Evolutionary conservation across 2,888 invertebrate species (phyloP).

Genomic region (Dryococelus australis): DNA sequence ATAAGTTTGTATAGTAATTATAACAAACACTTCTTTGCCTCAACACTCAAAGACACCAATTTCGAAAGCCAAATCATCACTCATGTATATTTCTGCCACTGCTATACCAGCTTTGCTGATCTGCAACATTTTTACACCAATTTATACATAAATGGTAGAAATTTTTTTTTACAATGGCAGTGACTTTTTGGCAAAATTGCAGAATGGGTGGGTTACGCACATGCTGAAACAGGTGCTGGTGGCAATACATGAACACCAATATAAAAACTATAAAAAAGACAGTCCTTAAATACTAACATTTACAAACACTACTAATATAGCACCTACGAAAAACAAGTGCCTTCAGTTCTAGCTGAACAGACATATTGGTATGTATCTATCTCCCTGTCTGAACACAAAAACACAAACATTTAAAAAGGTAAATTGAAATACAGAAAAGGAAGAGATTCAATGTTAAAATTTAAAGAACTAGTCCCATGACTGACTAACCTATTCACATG

Average conservation of each 20-base stretch:
- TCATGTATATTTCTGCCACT: no score
- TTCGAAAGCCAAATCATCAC: no score
- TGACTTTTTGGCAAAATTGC: not conserved
- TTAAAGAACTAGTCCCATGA: not conserved
- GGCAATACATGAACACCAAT: not conserved
- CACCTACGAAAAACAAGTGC: not conserved
- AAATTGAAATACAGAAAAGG: not conserved
- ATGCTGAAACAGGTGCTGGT: not conserved
- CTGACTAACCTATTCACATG: no score
- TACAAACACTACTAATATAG: not conserved
- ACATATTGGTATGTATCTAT: not conserved
- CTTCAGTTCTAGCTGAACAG: not conserved
- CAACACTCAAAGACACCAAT: no score
- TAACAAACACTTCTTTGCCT: no score
- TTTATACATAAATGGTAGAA: not conserved
- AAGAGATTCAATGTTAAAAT: not conserved
- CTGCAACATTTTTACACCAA: not conserved
- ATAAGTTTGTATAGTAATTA: no score
- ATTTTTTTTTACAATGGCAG: not conserved
- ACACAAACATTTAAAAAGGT: not conserved
- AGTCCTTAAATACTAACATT: not conserved
- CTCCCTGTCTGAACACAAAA: not conserved
- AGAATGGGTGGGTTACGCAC: not conserved
- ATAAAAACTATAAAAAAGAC: not conserved
- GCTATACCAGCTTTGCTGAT: no score